Percentiles rank a stretch among this genome's conserved stretches.
These are phyloP conservation scores for Ophthalmolycus amberensis DNA, from an alignment of 2,113 vertebrate genomes.

Conservation along the genomic window DNA sequence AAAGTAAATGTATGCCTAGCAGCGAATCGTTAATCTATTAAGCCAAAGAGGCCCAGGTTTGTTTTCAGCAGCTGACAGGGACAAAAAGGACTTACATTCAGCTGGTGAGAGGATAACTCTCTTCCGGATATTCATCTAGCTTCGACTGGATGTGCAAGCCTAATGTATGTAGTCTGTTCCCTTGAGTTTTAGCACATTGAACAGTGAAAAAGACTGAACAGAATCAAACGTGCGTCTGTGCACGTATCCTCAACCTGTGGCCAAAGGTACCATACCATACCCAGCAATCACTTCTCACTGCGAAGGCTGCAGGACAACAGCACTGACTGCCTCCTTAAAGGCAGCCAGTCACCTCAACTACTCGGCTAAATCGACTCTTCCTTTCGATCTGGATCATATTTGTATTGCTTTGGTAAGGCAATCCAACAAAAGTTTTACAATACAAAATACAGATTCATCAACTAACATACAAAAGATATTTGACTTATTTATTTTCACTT, in stretches of 20 bases:
- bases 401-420: neutral
- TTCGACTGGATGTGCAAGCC: neutral
- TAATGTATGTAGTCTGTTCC: neutral
- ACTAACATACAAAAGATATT: neutral
- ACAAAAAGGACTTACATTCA: neutral
- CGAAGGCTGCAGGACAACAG: neutral
- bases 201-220: neutral
- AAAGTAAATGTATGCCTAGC: neutral
- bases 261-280: neutral
- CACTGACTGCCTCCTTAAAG: neutral
- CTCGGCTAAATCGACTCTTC: constrained; percentile 82
- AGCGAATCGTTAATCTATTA: neutral
- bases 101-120: neutral
- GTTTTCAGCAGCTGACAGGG: neutral
- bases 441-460: neutral
- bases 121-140: neutral
- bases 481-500: neutral
- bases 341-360: too few species aligned
- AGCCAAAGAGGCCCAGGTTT: neutral
- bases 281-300: neutral
- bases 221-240: neutral
- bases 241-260: neutral
- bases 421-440: neutral
- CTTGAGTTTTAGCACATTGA: neutral
- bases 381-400: neutral